phyloP scores from a whole-genome alignment of 2,797 vertebrate species.

The Microchirus variegatus region DNA sequence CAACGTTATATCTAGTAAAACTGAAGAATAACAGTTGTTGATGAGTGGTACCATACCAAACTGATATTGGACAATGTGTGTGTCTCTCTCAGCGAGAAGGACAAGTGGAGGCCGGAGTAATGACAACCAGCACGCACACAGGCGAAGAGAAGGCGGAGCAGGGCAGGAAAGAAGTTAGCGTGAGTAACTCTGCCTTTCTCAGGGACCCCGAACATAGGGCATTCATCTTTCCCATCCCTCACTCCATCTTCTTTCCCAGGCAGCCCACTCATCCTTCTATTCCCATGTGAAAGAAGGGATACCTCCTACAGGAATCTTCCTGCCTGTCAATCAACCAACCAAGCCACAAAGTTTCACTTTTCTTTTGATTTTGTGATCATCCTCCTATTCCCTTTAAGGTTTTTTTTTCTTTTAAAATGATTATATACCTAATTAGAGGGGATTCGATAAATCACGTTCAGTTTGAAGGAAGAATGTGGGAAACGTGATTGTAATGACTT shows the following conservation, averaged over 20 bases:
- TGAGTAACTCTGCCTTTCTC: slow-evolving; percentile 78
- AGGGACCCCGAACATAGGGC: slow-evolving; percentile 59
- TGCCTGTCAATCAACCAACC: slow-evolving; percentile 32
- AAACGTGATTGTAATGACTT: background rate
- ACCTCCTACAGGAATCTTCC: slow-evolving; percentile 62
- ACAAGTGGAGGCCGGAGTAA: slow-evolving; percentile 88
- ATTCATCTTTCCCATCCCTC: slow-evolving; percentile 53
- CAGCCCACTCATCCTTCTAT: slow-evolving; percentile 47
- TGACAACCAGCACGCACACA: slow-evolving; percentile 84
- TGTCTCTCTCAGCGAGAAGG: slow-evolving; percentile 87
- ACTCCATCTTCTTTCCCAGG: slow-evolving; percentile 51
- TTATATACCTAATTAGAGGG: background rate
- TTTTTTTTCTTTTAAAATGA: background rate
- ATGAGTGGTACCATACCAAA: background rate
- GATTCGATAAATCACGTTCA: too few species aligned
- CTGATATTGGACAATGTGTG: slow-evolving; percentile 2
- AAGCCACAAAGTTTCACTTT: slow-evolving; percentile 9
- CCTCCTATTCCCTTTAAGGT: background rate
- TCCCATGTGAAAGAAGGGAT: slow-evolving; percentile 66
- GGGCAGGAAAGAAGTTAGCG: slow-evolving; percentile 62
- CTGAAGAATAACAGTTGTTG: background rate
- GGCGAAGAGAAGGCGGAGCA: slow-evolving; percentile 72
- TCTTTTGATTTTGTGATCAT: slow-evolving; percentile 1
- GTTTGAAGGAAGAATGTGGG: too few species aligned
- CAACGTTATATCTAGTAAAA: background rate